phyloP scores from a whole-genome alignment of 2,113 vertebrate species.

The Heterotilapia buettikoferi region DNA sequence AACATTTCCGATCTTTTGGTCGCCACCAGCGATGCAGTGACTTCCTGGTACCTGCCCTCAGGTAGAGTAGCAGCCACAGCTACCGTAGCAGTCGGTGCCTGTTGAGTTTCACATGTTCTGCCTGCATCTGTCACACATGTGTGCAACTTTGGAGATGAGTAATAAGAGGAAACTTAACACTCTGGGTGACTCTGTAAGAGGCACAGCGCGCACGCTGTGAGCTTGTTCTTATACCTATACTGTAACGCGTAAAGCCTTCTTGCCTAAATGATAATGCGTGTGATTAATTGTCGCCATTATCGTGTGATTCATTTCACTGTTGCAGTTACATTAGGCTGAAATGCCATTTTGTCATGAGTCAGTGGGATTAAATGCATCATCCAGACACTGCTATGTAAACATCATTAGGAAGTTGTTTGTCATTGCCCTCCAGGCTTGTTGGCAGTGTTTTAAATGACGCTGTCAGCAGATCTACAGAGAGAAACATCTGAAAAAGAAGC shows the following conservation, averaged over 20 bases:
- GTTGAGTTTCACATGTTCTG: neutral
- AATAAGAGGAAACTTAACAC: neutral
- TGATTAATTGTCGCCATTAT: constrained; percentile 34
- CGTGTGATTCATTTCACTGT: constrained; percentile 30
- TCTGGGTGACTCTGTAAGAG: neutral
- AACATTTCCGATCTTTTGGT: neutral
- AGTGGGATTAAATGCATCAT: constrained; percentile 47
- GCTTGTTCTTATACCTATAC: neutral
- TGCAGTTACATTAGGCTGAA: constrained; percentile 10
- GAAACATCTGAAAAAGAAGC: neutral
- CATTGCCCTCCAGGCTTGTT: constrained; percentile 23
- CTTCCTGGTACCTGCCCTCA: neutral
- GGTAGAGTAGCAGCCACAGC: constrained; percentile 18
- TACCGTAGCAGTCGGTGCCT: neutral
- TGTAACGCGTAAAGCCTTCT: neutral
- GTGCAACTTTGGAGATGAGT: neutral
- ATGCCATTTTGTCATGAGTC: constrained; percentile 46
- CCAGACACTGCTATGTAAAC: constrained; percentile 39
- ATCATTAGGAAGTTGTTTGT: constrained; percentile 51
- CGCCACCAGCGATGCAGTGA: neutral
- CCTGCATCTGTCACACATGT: neutral
- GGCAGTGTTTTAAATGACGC: constrained; percentile 2
- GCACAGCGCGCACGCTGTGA: neutral
- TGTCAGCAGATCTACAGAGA: neutral
- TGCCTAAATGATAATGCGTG: constrained; percentile 1